phyloP scores from a whole-genome alignment of 2,888 invertebrate species.

The Hedychridium roseum region DNA sequence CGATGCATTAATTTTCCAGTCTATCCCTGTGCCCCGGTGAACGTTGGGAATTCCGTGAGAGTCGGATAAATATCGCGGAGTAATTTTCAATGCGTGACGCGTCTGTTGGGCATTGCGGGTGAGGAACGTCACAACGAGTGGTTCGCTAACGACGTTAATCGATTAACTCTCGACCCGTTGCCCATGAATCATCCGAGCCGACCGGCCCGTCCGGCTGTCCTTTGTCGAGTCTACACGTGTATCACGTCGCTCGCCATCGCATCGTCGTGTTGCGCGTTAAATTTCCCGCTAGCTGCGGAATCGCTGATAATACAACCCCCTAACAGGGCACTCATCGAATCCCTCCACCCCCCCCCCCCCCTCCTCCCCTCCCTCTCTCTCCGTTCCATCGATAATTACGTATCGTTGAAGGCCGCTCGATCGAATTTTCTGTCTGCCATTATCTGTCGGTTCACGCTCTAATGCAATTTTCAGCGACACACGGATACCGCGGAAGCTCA shows the following conservation, averaged over 20 bases:
- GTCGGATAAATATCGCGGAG: too few relatives aligned
- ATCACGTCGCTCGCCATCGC: constrained; percentile 2
- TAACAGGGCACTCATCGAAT: background rate
- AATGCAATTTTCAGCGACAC: too few relatives aligned
- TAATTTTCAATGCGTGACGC: too few relatives aligned
- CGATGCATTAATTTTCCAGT: too few relatives aligned
- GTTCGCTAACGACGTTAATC: constrained; percentile 13
- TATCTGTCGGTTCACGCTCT: too few relatives aligned
- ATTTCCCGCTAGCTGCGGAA: background rate
- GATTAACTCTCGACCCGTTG: constrained; percentile 15
- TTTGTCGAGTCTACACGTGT: constrained; percentile 8
- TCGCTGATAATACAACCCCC: background rate
- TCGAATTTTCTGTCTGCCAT: too few relatives aligned
- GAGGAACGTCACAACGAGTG: too few relatives aligned
- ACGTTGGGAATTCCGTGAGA: too few relatives aligned
- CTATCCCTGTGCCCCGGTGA: too few relatives aligned
- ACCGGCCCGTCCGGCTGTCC: constrained; percentile 4
- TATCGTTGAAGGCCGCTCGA: too few relatives aligned
- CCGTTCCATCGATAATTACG: too few relatives aligned
- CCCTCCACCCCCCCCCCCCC: background rate
- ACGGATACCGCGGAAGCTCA: too few relatives aligned
- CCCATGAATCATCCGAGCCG: constrained; percentile 2
- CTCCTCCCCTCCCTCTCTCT: background rate
- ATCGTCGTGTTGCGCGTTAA: background rate
- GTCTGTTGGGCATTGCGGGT: background rate